phyloP scores from a whole-genome alignment of 1,140 invertebrate genomes.

The Paramacrobiotus metropolitanus region DNA sequence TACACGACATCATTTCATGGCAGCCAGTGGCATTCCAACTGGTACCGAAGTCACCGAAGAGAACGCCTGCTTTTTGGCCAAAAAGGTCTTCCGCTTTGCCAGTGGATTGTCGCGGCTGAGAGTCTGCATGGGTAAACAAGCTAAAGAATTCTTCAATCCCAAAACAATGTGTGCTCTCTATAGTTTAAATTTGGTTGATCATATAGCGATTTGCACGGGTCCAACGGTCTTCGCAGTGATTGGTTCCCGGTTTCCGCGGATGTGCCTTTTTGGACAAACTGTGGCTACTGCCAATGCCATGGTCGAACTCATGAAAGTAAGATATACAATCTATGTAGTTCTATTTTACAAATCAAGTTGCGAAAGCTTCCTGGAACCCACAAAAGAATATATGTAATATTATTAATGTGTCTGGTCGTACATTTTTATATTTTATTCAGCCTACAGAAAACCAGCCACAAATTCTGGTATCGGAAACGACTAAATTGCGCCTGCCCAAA shows the following conservation, averaged over 20 bases:
- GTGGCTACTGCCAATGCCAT: not conserved
- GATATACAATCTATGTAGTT: not conserved
- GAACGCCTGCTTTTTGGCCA: constrained; percentile 1
- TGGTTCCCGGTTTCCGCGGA: not conserved
- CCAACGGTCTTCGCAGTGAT: not conserved
- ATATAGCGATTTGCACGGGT: not conserved
- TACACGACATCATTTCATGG: not conserved
- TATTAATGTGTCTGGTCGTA: not conserved
- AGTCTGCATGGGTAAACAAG: not conserved
- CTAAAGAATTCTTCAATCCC: not conserved
- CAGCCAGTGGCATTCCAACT: not conserved
- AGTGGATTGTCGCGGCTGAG: not conserved
- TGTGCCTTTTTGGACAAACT: not conserved
- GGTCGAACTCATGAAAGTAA: not conserved
- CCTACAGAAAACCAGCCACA: not conserved
- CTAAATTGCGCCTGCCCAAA: not conserved
- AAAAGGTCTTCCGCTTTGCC: not conserved
- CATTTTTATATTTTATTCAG: not conserved
- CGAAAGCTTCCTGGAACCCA: not conserved
- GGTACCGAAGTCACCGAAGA: not conserved
- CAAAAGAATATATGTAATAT: not conserved
- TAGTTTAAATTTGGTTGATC: not conserved
- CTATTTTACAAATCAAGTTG: not conserved
- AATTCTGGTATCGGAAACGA: not conserved
- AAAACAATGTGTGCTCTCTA: not conserved